Evolutionary conservation across 1,140 invertebrate genomes (phyloP).

Genomic region (Spodoptera litura): DNA sequence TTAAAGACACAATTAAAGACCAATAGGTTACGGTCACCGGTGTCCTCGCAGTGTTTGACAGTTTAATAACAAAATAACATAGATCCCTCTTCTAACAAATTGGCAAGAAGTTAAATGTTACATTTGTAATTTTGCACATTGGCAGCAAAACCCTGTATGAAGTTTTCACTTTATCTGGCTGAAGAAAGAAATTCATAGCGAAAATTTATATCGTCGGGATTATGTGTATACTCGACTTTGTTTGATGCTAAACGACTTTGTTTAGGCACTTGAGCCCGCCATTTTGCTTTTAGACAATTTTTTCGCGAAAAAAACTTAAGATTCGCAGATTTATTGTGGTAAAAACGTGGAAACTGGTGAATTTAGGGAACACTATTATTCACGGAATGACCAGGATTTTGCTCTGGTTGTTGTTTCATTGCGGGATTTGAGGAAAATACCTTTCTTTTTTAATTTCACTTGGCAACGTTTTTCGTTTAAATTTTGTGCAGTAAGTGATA

Average conservation of each 20-base stretch:
- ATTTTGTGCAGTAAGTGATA: neutral
- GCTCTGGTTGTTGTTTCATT: neutral
- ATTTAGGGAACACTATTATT: slow-evolving; percentile 23
- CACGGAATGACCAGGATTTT: slow-evolving; percentile 7
- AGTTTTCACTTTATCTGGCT: slow-evolving; percentile 29
- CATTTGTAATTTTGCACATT: neutral
- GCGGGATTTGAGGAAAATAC: neutral
- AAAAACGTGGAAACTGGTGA: slow-evolving; percentile 3
- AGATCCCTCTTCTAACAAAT: too few relatives aligned
- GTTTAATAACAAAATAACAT: too few relatives aligned
- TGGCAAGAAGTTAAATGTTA: neutral
- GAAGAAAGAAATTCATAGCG: slow-evolving; percentile 34
- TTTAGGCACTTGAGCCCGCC: slow-evolving; percentile 51
- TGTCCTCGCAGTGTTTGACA: too few relatives aligned
- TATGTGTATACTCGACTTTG: slow-evolving; percentile 43
- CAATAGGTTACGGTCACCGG: too few relatives aligned
- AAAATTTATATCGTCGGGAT: slow-evolving; percentile 51
- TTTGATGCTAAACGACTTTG: slow-evolving; percentile 55
- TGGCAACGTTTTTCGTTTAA: neutral
- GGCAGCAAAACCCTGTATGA: slow-evolving; percentile 21
- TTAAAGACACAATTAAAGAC: too few relatives aligned
- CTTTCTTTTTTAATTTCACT: neutral
- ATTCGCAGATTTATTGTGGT: slow-evolving; percentile 23
- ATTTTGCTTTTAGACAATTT: slow-evolving; percentile 41
- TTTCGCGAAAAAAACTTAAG: slow-evolving; percentile 20